phyloP scores from a whole-genome alignment of 2,888 invertebrate genomes.

The Rutpela maculata region DNA sequence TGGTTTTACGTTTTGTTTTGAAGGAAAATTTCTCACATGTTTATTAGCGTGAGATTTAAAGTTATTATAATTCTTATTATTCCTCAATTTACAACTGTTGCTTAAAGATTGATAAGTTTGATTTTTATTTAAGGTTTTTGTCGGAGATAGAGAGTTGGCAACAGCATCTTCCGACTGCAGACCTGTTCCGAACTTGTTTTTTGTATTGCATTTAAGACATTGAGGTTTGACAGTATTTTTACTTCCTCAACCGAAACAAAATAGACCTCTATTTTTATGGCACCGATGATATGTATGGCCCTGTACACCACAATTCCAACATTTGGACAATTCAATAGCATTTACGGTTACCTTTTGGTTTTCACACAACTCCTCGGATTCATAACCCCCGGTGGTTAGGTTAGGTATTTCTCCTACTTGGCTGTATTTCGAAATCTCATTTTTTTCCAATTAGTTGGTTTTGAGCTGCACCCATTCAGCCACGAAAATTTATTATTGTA shows the following conservation, averaged over 20 bases:
- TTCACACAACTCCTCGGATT: not conserved
- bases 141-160: not conserved
- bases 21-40: not conserved
- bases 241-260: too few relatives aligned
- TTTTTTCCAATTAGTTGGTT: too few relatives aligned
- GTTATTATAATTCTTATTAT: not conserved
- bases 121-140: not conserved
- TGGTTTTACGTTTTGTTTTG: not conserved
- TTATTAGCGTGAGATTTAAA: not conserved
- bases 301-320: not conserved
- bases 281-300: not conserved
- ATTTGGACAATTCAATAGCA: not conserved
- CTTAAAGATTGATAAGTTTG: too few relatives aligned
- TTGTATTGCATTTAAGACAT: not conserved
- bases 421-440: too few relatives aligned
- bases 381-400: not conserved
- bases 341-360: not conserved
- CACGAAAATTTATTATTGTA: too few relatives aligned
- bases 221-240: not conserved
- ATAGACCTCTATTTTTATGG: not conserved
- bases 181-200: not conserved
- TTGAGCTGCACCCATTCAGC: not conserved
- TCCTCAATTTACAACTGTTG: too few relatives aligned
- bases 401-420: too few relatives aligned
- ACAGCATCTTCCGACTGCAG: not conserved